phyloP scores from a whole-genome alignment of 1,140 invertebrate species.

The Armadillidium nasatum region DNA sequence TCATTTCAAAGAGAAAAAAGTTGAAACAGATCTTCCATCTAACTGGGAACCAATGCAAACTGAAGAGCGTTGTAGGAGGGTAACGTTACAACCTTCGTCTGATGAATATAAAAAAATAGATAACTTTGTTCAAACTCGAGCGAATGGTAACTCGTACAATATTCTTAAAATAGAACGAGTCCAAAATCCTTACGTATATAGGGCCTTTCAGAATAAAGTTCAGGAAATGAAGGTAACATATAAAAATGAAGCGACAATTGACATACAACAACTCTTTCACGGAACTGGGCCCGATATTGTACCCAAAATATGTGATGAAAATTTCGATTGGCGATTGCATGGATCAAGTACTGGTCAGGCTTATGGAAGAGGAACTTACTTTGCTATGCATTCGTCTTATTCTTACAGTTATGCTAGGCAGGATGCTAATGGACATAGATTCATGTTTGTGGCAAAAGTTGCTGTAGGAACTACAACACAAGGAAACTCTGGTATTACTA shows the following conservation, averaged over 20 bases:
- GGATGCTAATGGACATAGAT: background rate
- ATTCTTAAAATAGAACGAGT: background rate
- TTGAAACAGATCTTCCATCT: background rate
- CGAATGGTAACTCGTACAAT: no score
- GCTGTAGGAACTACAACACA: conserved; percentile 20
- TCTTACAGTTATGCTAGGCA: conserved; percentile 22
- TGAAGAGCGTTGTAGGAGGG: conserved; percentile 10
- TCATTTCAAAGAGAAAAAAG: no score
- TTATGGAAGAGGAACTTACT: conserved; percentile 37
- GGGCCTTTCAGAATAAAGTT: conserved; percentile 35
- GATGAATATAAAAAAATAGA: background rate
- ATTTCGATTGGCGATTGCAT: conserved; percentile 41
- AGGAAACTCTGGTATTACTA: conserved; percentile 23
- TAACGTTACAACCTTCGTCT: background rate
- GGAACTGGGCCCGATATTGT: conserved; percentile 32
- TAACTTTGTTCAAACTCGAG: background rate
- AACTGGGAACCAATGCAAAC: conserved; percentile 17
- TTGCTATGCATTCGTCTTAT: background rate
- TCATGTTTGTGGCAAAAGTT: conserved; percentile 31
- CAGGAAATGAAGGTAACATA: conserved; percentile 25
- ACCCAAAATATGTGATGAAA: conserved; percentile 34
- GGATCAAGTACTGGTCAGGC: conserved; percentile 29
- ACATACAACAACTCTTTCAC: conserved; percentile 33
- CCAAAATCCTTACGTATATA: conserved; percentile 31
- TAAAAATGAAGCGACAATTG: conserved; percentile 11